Evolutionary conservation across 2,888 invertebrate genomes (phyloP), one percentile per base, ranked within the genome.

Genomic region (Chrysodeixis includens): DNA sequence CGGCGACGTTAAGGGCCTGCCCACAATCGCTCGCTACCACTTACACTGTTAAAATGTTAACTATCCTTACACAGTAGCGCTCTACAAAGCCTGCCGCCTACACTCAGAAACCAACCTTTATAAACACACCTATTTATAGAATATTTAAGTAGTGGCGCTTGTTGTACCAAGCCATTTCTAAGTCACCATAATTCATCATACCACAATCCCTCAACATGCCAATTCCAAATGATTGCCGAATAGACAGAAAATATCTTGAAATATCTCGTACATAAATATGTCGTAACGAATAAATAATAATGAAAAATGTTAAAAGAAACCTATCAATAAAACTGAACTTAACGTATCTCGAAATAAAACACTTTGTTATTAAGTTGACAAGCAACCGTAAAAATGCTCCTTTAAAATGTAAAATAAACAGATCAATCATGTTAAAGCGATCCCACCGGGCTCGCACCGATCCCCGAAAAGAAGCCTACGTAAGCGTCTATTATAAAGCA

Each of bases 351-450:
- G 84, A 93, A 92, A 94, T 94, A 93, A 94, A 95, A 94, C 91
- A 93, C 93, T 93, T 93, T 93, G 94, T 94, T 94, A 95, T 94
- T 93, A 94, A 94, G 94, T 94, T 94, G 95, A 94, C 95, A 94
- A 93, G 92, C 94, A 94, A 94, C 94, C 95, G 94, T 95, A 95
- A 94, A 94, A 95, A 94, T 93, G 93, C 92, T 92, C 91, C 92
- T 94, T 94, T 94, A 94, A 95, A 95, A 94, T 95, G 94, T 94
- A 93, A 95, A 95, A 95, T 94, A 95, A 95, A 95, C 95, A 94
- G 94, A 95, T 95, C 95, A 95, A 95, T 95, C 95, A 95, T 94
- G 93, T 93, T 93, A 91, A 93, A 93, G 92, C 90, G 93, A 93
- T 94, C 94, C 95, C 94, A 92, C 93, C 92, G 93, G 93, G 93